Conservation (phyloP, 2,888 invertebrate species). For the Bugulina stolonifera region DNA sequence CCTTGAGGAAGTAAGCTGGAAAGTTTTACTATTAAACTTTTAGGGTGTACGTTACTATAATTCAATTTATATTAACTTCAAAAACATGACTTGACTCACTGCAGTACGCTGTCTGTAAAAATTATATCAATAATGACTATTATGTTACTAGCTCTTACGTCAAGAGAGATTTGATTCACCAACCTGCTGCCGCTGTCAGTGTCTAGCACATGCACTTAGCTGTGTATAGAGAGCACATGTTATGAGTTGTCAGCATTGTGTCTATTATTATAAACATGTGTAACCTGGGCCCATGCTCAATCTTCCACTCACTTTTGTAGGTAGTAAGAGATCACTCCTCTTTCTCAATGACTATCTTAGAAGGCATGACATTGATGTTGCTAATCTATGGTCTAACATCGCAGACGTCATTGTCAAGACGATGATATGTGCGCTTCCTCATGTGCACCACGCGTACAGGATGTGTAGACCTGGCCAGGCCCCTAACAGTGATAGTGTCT, state of each 20-base stretch:
- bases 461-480: constrained; percentile 53
- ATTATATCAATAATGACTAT: not conserved
- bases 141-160: not conserved
- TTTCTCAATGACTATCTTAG: constrained; percentile 50
- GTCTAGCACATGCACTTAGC: not conserved
- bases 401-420: constrained; percentile 51
- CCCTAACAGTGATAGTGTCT: constrained; percentile 48
- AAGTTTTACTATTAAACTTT: no score
- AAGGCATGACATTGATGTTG: constrained; percentile 45
- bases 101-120: no score
- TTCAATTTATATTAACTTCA: no score
- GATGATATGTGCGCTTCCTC: constrained; percentile 48
- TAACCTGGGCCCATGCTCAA: not conserved
- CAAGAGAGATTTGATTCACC: not conserved
- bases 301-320: no score
- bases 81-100: no score
- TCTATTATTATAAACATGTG: not conserved
- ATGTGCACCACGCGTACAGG: constrained; percentile 50
- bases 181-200: not conserved
- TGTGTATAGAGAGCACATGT: not conserved
- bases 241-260: not conserved
- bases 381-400: constrained; percentile 48
- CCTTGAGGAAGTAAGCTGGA: no score
- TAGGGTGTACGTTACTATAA: no score
- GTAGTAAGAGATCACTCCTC: constrained; percentile 50